These are phyloP conservation scores for Phallusia fumigata DNA, from an alignment of 23 tunicate species.

Conservation along the genomic window DNA sequence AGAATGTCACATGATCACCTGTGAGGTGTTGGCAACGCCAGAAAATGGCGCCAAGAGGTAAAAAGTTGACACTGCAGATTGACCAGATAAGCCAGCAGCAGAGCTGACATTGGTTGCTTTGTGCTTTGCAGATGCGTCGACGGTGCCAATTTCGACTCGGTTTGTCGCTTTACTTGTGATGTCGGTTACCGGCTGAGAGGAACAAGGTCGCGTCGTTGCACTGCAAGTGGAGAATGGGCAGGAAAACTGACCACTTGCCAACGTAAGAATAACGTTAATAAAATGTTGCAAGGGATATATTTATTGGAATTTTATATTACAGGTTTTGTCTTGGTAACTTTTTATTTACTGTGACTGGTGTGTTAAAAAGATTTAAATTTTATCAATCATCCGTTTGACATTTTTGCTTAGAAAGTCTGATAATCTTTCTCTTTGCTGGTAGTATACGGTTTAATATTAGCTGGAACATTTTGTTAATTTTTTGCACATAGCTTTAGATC, in stretches of 20 bases:
- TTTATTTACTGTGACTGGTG: too few relatives aligned
- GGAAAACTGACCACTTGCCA: constrained; percentile 42
- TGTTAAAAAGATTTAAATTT: too few relatives aligned
- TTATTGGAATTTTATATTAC: too few relatives aligned
- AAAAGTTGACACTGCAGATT: too few relatives aligned
- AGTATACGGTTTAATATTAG: too few relatives aligned
- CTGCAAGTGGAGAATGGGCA: constrained; percentile 48
- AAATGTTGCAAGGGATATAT: neutral
- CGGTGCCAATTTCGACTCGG: constrained; percentile 30
- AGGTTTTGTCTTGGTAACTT: too few relatives aligned
- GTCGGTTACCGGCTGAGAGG: constrained; percentile 55
- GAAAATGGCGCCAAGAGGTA: constrained; percentile 78
- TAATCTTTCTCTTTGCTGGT: too few relatives aligned
- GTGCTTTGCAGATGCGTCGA: constrained; percentile 21
- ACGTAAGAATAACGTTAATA: constrained; percentile 15
- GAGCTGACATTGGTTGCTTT: neutral
- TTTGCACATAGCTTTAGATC: too few relatives aligned
- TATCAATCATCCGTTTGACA: too few relatives aligned
- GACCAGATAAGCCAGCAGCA: too few relatives aligned
- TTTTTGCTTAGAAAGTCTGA: too few relatives aligned
- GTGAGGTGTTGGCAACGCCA: constrained; percentile 49
- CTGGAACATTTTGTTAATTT: too few relatives aligned
- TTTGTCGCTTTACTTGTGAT: constrained; percentile 53
- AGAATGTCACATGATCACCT: constrained; percentile 61
- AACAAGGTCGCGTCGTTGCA: constrained; percentile 26